A percentile compares a stretch with the other conserved stretches of the same genome.
These are phyloP conservation scores for Mesembrinibis cayennensis DNA, from an alignment of 2,113 vertebrate species.

Conservation along the genomic window DNA sequence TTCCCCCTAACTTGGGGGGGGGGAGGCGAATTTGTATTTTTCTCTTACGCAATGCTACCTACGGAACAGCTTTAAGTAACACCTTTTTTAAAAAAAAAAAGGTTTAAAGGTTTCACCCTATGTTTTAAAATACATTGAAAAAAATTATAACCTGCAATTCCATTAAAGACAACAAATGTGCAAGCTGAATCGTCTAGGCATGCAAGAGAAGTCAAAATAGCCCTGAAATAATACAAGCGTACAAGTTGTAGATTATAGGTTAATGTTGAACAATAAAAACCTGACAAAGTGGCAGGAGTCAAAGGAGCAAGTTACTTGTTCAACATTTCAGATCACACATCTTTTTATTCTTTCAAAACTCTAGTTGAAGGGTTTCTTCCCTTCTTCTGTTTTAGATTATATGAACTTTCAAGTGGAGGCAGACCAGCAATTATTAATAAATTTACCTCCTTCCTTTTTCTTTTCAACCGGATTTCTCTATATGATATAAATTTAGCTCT, in stretches of 20 bases:
- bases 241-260: neutral
- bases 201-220: neutral
- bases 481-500: neutral
- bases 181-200: neutral
- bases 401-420: neutral
- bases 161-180: neutral
- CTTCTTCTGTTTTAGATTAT: neutral
- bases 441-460: neutral
- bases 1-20: neutral
- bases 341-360: neutral
- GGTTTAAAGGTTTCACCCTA: neutral
- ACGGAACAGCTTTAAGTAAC: neutral
- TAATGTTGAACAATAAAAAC: neutral
- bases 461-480: neutral
- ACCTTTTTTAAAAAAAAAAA: neutral
- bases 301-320: neutral
- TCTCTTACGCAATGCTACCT: neutral
- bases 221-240: neutral
- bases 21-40: neutral
- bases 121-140: neutral
- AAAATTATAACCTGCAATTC: neutral
- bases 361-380: neutral
- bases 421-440: neutral
- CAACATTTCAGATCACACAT: neutral
- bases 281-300: neutral